Percentiles rank a stretch among this genome's conserved stretches.
phyloP scores from a whole-genome alignment of 2,888 invertebrate genomes.

The Diploptera punctata region DNA sequence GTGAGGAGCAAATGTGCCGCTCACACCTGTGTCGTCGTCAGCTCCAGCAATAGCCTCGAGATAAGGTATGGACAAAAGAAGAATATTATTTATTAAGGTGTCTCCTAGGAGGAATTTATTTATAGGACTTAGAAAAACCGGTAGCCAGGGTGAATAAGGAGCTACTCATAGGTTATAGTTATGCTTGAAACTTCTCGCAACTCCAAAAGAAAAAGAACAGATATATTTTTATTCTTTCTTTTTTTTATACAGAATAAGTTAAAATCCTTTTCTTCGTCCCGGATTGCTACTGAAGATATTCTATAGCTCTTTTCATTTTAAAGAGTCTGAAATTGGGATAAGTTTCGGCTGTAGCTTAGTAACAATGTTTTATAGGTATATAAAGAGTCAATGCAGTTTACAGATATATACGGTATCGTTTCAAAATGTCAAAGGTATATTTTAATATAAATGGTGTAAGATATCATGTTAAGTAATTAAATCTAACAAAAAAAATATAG shows the following conservation, averaged over 20 bases:
- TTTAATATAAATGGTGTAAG: too few relatives aligned
- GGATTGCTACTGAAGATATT: neutral
- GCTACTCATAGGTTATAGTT: constrained; percentile 30
- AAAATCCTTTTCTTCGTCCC: neutral
- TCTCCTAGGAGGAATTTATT: constrained; percentile 15
- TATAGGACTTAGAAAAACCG: constrained; percentile 28
- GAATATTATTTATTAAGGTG: neutral
- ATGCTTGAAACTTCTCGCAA: constrained; percentile 5
- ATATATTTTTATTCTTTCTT: too few relatives aligned
- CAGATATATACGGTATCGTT: too few relatives aligned
- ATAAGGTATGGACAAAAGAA: constrained; percentile 18
- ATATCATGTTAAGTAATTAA: too few relatives aligned
- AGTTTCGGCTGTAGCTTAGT: too few relatives aligned
- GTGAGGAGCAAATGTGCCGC: neutral
- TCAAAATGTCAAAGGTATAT: too few relatives aligned
- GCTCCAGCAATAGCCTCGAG: too few relatives aligned
- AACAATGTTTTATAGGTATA: too few relatives aligned
- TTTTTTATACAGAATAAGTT: constrained; percentile 7
- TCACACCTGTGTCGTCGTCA: neutral
- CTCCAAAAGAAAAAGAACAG: too few relatives aligned
- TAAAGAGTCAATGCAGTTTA: too few relatives aligned
- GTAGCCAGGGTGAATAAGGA: constrained; percentile 34
- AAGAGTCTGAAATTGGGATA: neutral
- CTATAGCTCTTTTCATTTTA: neutral
- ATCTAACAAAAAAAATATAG: too few relatives aligned